Evolutionary conservation across 1,140 invertebrate genomes (phyloP), one percentile per base, ranked within the genome.

Genomic region (Ceratitis capitata): DNA sequence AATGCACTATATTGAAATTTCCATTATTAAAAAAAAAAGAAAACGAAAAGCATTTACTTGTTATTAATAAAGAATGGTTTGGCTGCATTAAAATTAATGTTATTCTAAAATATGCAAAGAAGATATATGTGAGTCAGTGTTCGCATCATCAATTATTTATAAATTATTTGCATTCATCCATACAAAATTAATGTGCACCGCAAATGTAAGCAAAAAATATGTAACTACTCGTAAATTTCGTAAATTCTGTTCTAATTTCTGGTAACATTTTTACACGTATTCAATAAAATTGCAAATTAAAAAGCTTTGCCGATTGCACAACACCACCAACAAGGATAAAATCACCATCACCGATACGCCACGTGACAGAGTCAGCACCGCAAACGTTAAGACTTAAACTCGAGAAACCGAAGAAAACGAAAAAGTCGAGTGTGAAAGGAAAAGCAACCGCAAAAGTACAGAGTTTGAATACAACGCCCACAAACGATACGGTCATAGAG

Each of bases 241-340:
- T 64, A 45, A 78, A 78, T 45, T 78, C n/a, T 45, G 69, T 45
- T 78, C 16, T 78, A 78, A 78, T 78, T 47, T 78, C n/a, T 78
- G 51, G 42, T 26, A 49, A 83, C 47, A 83, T 83, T 83, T 9
- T 83, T 3, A 78, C 39, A 83, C 82, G 49, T 29, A 83, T 32
- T 83, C 82, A 83, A 83, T 83, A 83, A 83, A 83, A 83, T 32
- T 16, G 26, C 47, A 49, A 83, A 83, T 35, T 51, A 51, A 83
- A 83, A 83, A 83, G 64, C 32, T n/a, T 53, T 51, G 47, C n/a
- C 12, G 32, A 51, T 16, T 32, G 49, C 49, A 51, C 49, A 53
- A 83, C 16, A 51, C 45, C 45, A 16, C 29, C 69, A 29, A 83
- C 26, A 83, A 83, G 82, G 47, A 26, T 56, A 35, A 61, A 82